Conservation (phyloP, 2,113 vertebrate genomes). For the Phoxinus phoxinus region DNA sequence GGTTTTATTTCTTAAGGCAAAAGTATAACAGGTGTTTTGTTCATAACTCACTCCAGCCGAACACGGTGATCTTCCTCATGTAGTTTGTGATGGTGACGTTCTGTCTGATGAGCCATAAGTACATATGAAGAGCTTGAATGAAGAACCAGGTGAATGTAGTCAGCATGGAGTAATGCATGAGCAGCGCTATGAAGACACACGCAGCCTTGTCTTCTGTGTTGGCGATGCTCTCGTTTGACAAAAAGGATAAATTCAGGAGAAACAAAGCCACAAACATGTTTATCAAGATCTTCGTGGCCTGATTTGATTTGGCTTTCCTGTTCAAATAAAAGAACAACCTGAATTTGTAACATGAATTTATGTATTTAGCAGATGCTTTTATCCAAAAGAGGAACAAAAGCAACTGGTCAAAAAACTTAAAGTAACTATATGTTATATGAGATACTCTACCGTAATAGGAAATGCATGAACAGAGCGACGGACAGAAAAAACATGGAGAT, state of each 20-base stretch:
- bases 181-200: constrained; percentile 67
- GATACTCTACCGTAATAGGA: constrained; percentile 56
- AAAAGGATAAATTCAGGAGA: constrained; percentile 76
- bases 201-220: fast-evolving
- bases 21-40: not conserved
- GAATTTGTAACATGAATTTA: not conserved
- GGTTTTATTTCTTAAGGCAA: too few relatives aligned
- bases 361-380: too few relatives aligned
- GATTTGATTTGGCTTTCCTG: constrained; percentile 68
- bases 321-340: not conserved
- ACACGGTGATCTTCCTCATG: constrained; percentile 63
- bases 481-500: constrained; percentile 64
- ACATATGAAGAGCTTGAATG: constrained; percentile 77
- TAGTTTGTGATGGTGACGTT: constrained; percentile 70
- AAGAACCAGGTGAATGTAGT: constrained; percentile 80
- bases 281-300: constrained; percentile 70
- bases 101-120: constrained; percentile 68
- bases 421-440: too few relatives aligned
- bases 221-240: constrained; percentile 64
- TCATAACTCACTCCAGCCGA: constrained; percentile 78
- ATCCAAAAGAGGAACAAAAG: too few relatives aligned
- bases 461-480: constrained; percentile 63
- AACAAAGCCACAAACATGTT: constrained; percentile 75
- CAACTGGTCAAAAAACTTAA: too few relatives aligned
- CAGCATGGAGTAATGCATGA: constrained; percentile 81